phyloP scores from a whole-genome alignment of 2,797 vertebrate species.

The Sciurus vulgaris region DNA sequence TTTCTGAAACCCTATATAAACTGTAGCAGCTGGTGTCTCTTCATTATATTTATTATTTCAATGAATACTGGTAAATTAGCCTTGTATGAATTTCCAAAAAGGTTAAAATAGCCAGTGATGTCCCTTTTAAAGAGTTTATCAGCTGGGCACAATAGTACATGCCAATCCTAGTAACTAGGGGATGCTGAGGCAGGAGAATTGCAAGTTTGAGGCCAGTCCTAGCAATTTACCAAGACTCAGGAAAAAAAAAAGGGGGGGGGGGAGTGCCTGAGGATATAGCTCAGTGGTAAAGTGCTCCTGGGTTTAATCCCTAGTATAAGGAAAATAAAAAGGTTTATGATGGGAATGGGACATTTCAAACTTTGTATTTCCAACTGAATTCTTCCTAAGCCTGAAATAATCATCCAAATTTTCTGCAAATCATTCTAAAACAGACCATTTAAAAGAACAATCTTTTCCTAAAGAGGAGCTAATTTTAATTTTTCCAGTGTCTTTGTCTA shows the following conservation, averaged over 20 bases:
- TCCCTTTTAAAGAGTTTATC: slow-evolving; percentile 20
- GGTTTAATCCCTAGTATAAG: too few species aligned
- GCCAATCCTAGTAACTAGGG: too few species aligned
- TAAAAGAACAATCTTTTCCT: slow-evolving; percentile 14
- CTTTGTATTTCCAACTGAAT: slow-evolving; percentile 6
- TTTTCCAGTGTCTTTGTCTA: background rate
- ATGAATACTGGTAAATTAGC: slow-evolving; percentile 19
- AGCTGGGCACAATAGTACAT: too few species aligned
- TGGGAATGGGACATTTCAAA: slow-evolving; percentile 15
- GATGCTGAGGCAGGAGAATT: too few species aligned
- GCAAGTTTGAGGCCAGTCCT: too few species aligned
- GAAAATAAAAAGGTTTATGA: slow-evolving; percentile 4
- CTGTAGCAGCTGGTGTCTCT: background rate
- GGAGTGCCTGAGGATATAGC: too few species aligned
- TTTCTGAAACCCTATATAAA: slow-evolving; percentile 39
- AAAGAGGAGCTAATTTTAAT: slow-evolving; percentile 38
- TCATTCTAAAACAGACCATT: slow-evolving; percentile 35
- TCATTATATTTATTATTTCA: background rate
- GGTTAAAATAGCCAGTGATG: background rate
- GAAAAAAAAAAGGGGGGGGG: too few species aligned
- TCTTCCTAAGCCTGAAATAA: background rate
- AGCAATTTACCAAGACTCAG: too few species aligned
- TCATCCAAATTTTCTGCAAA: background rate
- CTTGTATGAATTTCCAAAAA: slow-evolving; percentile 34
- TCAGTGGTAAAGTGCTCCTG: too few species aligned